Evolutionary conservation across 2,113 vertebrate species (phyloP), one percentile per base, ranked within the genome.

Genomic region (Ascaphus truei): DNA sequence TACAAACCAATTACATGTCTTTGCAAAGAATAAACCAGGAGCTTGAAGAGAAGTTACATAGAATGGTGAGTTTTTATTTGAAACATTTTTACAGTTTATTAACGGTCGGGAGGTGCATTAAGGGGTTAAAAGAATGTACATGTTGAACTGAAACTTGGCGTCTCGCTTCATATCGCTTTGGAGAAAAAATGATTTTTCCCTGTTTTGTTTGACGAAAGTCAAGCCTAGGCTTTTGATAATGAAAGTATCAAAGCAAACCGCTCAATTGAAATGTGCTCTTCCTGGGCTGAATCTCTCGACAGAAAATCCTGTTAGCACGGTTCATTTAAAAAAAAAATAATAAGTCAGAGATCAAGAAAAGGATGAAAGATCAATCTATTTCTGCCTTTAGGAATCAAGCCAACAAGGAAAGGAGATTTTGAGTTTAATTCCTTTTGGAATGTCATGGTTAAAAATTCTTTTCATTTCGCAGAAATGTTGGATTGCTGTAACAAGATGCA

Each of bases 1-100:
- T 98, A 81, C 96, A 98, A 85, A 98, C 86, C 80, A 94, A 96
- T 84, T 98, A 98, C 81, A 81, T 95, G 82, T 90, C 94, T 29
- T 88, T 98, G 78, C 96, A 98, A 86, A 92, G 94, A 83, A 94
- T 98, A 91, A 98, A 99, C 84, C 94, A 96, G 83, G 95, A 98
- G 80, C 84, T 97, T 86, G 95, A 99, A 78, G 93, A 98, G 73
- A 98, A 98, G 81, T 91, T 98, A 72, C 93, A 93, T 76, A 84
- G 90, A 75, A 94, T 93, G 92, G 97, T 98, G 85, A 92, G 88
- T 80, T 33, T 18, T 13, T 2, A 0, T 16, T 3, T 39, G 16
- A 4, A 22, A 4, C 9, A 10, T 25, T 6, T 36, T 33, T 56
- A 16, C 37, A 12, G 37, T 41, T n/a, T 41, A 41, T 41, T 29